These are phyloP conservation scores for Coregonus clupeaformis DNA, from an alignment of 2,113 vertebrate species.

Conservation along the genomic window DNA sequence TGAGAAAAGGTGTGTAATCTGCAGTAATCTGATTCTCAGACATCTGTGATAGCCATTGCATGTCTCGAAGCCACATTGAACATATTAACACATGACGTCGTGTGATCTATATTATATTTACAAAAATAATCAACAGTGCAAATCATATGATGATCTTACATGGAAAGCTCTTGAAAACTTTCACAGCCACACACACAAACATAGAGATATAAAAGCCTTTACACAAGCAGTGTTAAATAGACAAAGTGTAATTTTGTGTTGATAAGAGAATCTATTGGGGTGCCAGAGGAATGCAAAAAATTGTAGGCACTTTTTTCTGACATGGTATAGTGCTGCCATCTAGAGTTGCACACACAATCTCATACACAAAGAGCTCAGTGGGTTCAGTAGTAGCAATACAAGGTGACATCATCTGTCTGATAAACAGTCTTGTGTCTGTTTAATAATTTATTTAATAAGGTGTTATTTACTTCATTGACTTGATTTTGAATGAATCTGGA, in stretches of 20 bases:
- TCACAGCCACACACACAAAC: neutral
- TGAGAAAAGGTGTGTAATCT: slow-evolving; percentile 45
- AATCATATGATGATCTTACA: too few relatives aligned
- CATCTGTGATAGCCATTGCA: neutral
- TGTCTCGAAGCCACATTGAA: too few relatives aligned
- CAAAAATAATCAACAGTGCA: too few relatives aligned
- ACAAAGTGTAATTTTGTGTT: too few relatives aligned
- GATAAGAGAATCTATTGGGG: neutral
- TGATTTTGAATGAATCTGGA: neutral
- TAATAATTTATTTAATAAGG: too few relatives aligned
- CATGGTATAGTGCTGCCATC: slow-evolving; percentile 53
- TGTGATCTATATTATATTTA: too few relatives aligned
- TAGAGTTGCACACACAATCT: slow-evolving; percentile 46
- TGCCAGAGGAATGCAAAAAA: neutral
- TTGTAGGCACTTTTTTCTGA: neutral
- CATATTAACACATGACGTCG: too few relatives aligned
- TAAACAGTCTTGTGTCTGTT: neutral
- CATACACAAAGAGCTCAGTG: neutral
- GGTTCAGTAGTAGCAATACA: neutral
- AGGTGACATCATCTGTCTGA: too few relatives aligned
- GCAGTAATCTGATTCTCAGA: neutral
- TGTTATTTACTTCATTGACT: too few relatives aligned
- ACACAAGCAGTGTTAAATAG: too few relatives aligned
- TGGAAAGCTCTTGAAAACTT: neutral
- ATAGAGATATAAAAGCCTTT: neutral